Percentiles rank a stretch among this genome's conserved stretches.
Conservation (phyloP, 2,113 vertebrate species). For the Spilogale gracilis region DNA sequence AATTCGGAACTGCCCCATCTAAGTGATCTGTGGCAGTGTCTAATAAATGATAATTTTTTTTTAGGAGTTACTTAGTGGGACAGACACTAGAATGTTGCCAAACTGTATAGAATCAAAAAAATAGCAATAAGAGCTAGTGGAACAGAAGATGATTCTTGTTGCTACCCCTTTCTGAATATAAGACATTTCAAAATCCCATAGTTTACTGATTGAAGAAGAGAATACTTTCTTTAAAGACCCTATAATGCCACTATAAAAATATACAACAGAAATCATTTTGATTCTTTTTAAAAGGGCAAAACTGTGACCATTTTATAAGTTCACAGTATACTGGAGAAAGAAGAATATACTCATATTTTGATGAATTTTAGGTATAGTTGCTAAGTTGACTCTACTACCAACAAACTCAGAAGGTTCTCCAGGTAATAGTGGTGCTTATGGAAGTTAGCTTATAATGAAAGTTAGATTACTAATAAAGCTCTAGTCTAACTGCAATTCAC, state of each 20-base stretch:
- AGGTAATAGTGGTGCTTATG: not conserved
- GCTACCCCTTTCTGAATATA: not conserved
- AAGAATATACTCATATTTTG: not conserved
- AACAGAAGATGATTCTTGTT: not conserved
- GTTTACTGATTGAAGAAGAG: not conserved
- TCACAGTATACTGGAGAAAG: not conserved
- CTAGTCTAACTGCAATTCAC: not conserved
- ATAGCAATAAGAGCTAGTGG: not conserved
- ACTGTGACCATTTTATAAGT: not conserved
- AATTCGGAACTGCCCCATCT: not conserved
- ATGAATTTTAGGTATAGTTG: not conserved
- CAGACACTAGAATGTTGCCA: not conserved
- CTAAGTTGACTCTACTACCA: not conserved
- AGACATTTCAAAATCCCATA: not conserved
- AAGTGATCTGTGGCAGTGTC: not conserved
- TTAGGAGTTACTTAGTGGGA: not conserved
- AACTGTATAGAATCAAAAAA: not conserved
- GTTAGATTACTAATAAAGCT: not conserved
- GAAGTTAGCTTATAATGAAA: not conserved
- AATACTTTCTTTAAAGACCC: not conserved
- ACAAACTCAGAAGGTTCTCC: not conserved
- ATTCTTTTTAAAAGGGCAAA: not conserved
- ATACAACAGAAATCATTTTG: not conserved
- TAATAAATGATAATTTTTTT: not conserved
- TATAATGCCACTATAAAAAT: not conserved